These are phyloP conservation scores for Uria aalge DNA, from an alignment of 2,113 vertebrate genomes.

Conservation along the genomic window DNA sequence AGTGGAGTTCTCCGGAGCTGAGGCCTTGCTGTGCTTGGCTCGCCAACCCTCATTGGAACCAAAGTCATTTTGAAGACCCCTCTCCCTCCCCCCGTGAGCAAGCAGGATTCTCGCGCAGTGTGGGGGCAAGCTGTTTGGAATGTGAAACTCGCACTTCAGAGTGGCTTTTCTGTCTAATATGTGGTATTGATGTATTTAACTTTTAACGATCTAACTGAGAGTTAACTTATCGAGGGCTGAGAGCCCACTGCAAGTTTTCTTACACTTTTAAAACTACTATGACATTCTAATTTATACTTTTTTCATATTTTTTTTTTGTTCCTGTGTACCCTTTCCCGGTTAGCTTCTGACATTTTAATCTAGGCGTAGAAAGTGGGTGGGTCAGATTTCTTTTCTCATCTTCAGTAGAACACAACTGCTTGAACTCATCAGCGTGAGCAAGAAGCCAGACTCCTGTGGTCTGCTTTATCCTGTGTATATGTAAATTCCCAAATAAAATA, in stretches of 20 bases:
- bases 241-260: conserved; percentile 54
- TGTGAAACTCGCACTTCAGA: conserved; percentile 30
- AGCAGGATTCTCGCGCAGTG: conserved; percentile 27
- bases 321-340: not conserved
- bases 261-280: conserved; percentile 45
- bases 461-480: conserved; percentile 75
- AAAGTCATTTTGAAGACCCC: conserved; percentile 59
- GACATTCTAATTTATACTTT: conserved; percentile 51
- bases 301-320: not conserved
- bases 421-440: conserved; percentile 53
- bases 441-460: conserved; percentile 18
- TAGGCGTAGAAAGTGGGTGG: not conserved
- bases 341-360: conserved; percentile 28
- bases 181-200: conserved; percentile 24
- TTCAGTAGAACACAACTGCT: conserved; percentile 52
- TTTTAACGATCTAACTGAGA: conserved; percentile 58
- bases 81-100: conserved; percentile 16
- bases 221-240: conserved; percentile 57
- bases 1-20: conserved; percentile 16
- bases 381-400: conserved; percentile 33
- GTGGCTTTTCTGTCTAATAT: conserved; percentile 7
- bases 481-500: conserved; percentile 81
- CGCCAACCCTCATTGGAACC: conserved; percentile 61
- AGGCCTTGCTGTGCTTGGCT: conserved; percentile 46
- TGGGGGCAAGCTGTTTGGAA: conserved; percentile 22